These are phyloP conservation scores for Hyperoplus immaculatus DNA, from an alignment of 2,797 vertebrate genomes.

Conservation along the genomic window DNA sequence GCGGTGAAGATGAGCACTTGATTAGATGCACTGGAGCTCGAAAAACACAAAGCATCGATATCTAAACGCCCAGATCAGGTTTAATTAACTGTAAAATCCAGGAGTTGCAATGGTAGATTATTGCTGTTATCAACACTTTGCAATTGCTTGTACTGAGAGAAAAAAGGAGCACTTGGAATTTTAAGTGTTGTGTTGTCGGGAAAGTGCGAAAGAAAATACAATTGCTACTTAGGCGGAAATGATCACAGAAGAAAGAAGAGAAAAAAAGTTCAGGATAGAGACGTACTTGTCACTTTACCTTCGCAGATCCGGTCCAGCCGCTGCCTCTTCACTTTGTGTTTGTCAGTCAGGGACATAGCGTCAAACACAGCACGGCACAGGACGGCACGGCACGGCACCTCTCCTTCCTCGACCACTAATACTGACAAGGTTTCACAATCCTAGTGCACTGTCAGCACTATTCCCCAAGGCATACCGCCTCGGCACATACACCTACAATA, in stretches of 20 bases:
- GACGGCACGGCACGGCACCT: constrained; percentile 53
- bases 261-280: constrained; percentile 13
- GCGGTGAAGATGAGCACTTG: constrained; percentile 1
- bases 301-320: constrained; percentile 88
- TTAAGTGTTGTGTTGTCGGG: background rate
- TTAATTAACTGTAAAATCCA: constrained; percentile 42
- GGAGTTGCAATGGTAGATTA: constrained; percentile 10
- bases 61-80: constrained; percentile 20
- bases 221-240: background rate
- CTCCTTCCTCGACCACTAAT: constrained; percentile 72
- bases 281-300: constrained; percentile 75
- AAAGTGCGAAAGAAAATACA: background rate
- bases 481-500: constrained; percentile 80
- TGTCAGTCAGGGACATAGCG: constrained; percentile 88
- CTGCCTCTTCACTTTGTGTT: constrained; percentile 90
- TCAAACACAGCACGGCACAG: constrained; percentile 63
- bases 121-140: background rate
- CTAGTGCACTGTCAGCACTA: constrained; percentile 81
- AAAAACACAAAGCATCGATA: constrained; percentile 38
- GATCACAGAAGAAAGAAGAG: no score
- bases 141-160: background rate
- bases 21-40: constrained; percentile 21
- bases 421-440: constrained; percentile 74
- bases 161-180: background rate
- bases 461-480: constrained; percentile 85